Conservation (phyloP, 2,888 invertebrate species). For the Metacarcinus magister region DNA sequence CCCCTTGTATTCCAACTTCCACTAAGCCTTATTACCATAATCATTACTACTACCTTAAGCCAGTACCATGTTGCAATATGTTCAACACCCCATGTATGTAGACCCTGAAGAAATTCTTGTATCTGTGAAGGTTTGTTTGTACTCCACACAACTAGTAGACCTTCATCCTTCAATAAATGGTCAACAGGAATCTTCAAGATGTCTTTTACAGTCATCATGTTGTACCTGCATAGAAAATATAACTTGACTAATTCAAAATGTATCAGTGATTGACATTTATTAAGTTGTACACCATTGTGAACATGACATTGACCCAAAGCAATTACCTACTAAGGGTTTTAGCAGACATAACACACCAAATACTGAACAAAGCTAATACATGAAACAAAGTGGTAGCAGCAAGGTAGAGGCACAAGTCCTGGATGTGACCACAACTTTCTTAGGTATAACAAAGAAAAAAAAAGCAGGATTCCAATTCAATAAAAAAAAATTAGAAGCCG, state of each 20-base stretch:
- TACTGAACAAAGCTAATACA: no score
- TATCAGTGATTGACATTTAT: no score
- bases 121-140: conserved; percentile 93
- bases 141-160: conserved; percentile 94
- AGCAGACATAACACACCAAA: no score
- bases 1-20: background rate
- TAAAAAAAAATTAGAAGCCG: no score
- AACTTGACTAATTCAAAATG: background rate
- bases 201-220: conserved; percentile 91
- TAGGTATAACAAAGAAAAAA: no score
- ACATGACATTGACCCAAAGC: background rate
- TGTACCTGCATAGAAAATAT: conserved; percentile 87
- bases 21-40: background rate
- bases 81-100: conserved; percentile 91
- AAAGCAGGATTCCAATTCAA: no score
- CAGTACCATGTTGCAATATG: conserved; percentile 92
- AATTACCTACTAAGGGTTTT: no score
- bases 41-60: conserved; percentile 89
- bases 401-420: no score
- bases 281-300: no score
- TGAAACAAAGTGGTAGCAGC: no score
- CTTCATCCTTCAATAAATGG: conserved; percentile 87
- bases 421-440: no score
- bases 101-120: conserved; percentile 89
- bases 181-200: conserved; percentile 90